phyloP scores from a whole-genome alignment of 1,140 invertebrate species.

The Lordiphosa collinella region DNA sequence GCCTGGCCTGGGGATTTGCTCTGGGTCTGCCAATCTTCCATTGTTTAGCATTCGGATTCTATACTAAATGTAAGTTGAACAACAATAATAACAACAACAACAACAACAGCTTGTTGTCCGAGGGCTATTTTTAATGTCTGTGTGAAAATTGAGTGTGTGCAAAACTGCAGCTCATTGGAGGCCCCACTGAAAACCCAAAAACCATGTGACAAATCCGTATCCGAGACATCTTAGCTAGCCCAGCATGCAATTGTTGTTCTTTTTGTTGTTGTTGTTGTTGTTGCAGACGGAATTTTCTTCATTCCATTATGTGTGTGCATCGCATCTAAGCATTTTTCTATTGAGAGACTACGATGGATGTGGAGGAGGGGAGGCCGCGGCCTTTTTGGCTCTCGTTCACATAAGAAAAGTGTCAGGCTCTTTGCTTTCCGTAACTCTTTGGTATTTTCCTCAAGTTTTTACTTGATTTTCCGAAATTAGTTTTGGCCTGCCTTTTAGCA shows the following conservation, averaged over 20 bases:
- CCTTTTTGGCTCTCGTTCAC: conserved; percentile 77
- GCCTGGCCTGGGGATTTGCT: conserved; percentile 51
- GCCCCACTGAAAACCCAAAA: conserved; percentile 37
- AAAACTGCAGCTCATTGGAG: conserved; percentile 69
- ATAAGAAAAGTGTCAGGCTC: conserved; percentile 35
- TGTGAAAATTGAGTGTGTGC: conserved; percentile 39
- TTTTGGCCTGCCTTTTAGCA: conserved; percentile 46
- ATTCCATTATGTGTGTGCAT: conserved; percentile 78
- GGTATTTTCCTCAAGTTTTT: conserved; percentile 73
- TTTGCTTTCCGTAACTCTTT: conserved; percentile 73
- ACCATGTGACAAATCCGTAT: conserved; percentile 64
- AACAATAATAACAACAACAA: conserved; percentile 21
- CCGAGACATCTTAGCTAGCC: conserved; percentile 56
- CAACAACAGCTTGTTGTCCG: conserved; percentile 70
- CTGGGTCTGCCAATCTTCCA: conserved; percentile 74
- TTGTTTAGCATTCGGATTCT: conserved; percentile 51
- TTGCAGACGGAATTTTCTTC: conserved; percentile 78
- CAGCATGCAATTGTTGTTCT: conserved; percentile 64
- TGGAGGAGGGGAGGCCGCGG: conserved; percentile 25
- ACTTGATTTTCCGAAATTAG: conserved; percentile 78
- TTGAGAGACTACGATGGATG: conserved; percentile 51
- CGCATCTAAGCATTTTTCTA: conserved; percentile 76
- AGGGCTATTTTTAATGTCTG: conserved; percentile 77
- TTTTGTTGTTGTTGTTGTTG: conserved; percentile 29
- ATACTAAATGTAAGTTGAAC: conserved; percentile 21